Evolutionary conservation across 2,888 invertebrate genomes (phyloP), one percentile per base, ranked within the genome.

Genomic region (Alcis repandata): DNA sequence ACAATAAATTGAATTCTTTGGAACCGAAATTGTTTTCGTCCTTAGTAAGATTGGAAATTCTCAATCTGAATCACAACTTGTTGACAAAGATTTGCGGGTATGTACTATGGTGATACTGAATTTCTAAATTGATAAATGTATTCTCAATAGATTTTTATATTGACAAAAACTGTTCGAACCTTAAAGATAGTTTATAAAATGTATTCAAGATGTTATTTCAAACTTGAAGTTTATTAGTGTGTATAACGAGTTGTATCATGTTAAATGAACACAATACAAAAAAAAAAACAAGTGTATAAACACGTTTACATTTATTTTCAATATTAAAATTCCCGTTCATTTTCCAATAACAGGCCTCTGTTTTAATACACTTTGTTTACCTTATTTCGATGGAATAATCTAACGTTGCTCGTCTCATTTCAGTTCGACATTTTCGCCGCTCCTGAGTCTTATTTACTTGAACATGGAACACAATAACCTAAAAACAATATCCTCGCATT

Each of bases 41-140:
- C 15, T 88, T 95, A 62, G 86, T 85, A 1, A 93, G 94, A 63
- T 84, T 97, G 69, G 90, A 93, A 73, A 90, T 81, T 19, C 85
- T 97, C 10, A 94, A 95, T 79, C 87, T 98, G 56, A 94, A 95
- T 38, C 86, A 95, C 65, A 98, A 98, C 85, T 89, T 88, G 20
- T 84, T 97, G 41, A 86, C 85, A 0, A 91, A 90, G 63, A 94
- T 97, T 69, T 90, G 94, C 67, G 89, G 91, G 95, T 95, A 86
- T 91, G 94, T 90, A 69, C 64, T 8, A 33, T 20, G 11, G 17
- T 36, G 17, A 36, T 33, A 11, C 6, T 38, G 4, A 36, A 20
- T 20, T 38, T n/a, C 10, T 33, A 11, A 9, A 20, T 4, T 27
- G 6, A 27, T 27, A 27, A 27, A 27, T 27, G 6, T 27, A 27